phyloP scores from a whole-genome alignment of 2,888 invertebrate genomes.

The Aradus depressus region DNA sequence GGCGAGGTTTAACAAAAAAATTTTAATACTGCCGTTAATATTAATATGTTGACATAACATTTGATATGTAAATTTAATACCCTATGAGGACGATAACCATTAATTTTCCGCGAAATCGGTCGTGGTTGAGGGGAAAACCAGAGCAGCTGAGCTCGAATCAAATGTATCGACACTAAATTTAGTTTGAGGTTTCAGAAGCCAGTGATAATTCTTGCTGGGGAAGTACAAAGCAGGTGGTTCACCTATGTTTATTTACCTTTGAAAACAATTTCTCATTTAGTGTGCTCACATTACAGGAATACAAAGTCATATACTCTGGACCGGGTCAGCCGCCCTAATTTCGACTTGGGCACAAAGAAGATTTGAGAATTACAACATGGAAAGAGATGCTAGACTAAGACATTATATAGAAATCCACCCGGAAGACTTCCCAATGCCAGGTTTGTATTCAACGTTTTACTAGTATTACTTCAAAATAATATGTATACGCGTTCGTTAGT shows the following conservation, averaged over 20 bases:
- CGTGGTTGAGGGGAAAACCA: too few species aligned
- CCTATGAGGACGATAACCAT: too few species aligned
- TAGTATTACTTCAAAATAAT: not conserved
- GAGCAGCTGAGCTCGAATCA: not conserved
- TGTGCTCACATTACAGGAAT: slow-evolving; percentile 38
- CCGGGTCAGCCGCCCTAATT: slow-evolving; percentile 35
- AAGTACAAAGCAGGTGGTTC: too few species aligned
- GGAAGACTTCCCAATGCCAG: slow-evolving; percentile 56
- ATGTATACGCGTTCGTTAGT: too few species aligned
- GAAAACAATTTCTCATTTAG: not conserved
- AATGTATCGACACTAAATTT: too few species aligned
- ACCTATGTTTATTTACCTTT: not conserved
- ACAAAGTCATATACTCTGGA: slow-evolving; percentile 40
- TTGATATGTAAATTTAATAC: too few species aligned
- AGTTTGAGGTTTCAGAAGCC: too few species aligned
- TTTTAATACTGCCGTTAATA: too few species aligned
- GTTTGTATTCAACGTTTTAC: slow-evolving; percentile 37
- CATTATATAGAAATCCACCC: slow-evolving; percentile 65
- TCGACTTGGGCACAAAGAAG: slow-evolving; percentile 41
- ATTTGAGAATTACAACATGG: slow-evolving; percentile 48
- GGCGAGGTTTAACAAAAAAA: too few species aligned
- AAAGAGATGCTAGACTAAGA: slow-evolving; percentile 57
- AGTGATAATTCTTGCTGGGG: too few species aligned
- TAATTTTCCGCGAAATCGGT: too few species aligned
- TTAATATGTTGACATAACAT: too few species aligned